These are phyloP conservation scores for Cherax destructor DNA, from an alignment of 1,140 invertebrate species.

Conservation along the genomic window DNA sequence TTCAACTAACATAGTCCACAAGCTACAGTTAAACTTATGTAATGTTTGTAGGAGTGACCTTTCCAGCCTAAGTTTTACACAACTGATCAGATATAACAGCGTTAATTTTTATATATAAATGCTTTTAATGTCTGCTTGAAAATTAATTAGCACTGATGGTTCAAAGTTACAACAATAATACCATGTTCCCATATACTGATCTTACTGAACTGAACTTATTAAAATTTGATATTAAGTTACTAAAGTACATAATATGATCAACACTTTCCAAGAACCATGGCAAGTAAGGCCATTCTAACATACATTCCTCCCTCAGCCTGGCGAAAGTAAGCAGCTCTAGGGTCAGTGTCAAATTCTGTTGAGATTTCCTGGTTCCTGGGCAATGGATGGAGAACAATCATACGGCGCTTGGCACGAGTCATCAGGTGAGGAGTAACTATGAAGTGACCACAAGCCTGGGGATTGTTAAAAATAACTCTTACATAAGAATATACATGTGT, in stretches of 20 bases:
- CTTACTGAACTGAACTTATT: not conserved
- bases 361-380: slow-evolving; percentile 97
- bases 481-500: no score
- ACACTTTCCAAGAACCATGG: slow-evolving; percentile 88
- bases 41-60: no score
- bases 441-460: slow-evolving; percentile 88
- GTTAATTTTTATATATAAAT: not conserved
- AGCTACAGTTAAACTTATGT: no score
- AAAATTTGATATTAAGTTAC: not conserved
- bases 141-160: not conserved
- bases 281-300: slow-evolving; percentile 96
- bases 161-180: not conserved
- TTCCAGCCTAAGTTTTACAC: no score
- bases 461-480: slow-evolving; percentile 56
- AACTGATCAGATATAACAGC: not conserved
- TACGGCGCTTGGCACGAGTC: slow-evolving; percentile 93
- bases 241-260: not conserved
- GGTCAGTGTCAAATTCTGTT: slow-evolving; percentile 95
- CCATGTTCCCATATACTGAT: not conserved
- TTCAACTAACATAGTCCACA: no score
- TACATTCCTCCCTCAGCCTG: slow-evolving; percentile 99
- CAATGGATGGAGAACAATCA: slow-evolving; percentile 98
- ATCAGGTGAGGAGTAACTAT: slow-evolving; percentile 96
- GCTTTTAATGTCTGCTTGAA: no score
- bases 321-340: slow-evolving; percentile 97